A percentile compares a stretch with the other conserved stretches of the same genome.
These are phyloP conservation scores for Agrilus planipennis DNA, from an alignment of 1,140 invertebrate species.

Conservation along the genomic window DNA sequence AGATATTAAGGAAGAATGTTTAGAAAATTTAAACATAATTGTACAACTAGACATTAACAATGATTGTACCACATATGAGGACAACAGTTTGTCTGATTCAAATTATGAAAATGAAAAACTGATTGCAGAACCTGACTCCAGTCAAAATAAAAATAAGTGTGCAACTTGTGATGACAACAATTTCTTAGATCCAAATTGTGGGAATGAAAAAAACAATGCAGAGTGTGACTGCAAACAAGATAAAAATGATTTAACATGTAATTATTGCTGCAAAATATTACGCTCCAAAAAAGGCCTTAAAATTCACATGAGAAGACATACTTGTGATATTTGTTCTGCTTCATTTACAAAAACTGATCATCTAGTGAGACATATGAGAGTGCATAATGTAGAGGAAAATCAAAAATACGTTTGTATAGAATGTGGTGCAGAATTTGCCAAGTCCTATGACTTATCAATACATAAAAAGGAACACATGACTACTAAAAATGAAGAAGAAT, in stretches of 20 bases:
- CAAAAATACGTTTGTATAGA: slow-evolving; percentile 18
- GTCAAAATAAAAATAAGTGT: no score
- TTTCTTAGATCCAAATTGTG: slow-evolving; percentile 14
- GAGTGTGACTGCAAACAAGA: slow-evolving; percentile 13
- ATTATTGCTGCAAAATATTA: slow-evolving; percentile 23
- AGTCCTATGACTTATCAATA: slow-evolving; percentile 15
- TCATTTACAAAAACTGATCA: slow-evolving; percentile 26
- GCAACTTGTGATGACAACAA: slow-evolving; percentile 22
- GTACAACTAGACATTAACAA: slow-evolving; percentile 25
- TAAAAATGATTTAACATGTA: slow-evolving; percentile 18
- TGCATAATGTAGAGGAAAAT: slow-evolving; percentile 16
- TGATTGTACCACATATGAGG: no score
- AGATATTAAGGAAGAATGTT: slow-evolving; percentile 17
- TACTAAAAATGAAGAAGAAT: no score
- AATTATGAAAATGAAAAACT: no score
- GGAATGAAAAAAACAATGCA: slow-evolving; percentile 15
- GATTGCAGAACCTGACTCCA: no score
- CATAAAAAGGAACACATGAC: slow-evolving; percentile 18
- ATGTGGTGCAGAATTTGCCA: slow-evolving; percentile 18
- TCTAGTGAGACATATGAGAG: slow-evolving; percentile 23
- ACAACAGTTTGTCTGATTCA: no score
- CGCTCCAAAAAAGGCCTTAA: slow-evolving; percentile 23
- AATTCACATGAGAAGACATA: slow-evolving; percentile 29
- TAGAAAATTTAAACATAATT: slow-evolving; percentile 26
- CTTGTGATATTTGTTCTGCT: slow-evolving; percentile 24